A percentile compares a stretch with the other conserved stretches of the same genome.
Evolutionary conservation across 2,888 invertebrate genomes (phyloP).

Genomic region (Antitype chi): DNA sequence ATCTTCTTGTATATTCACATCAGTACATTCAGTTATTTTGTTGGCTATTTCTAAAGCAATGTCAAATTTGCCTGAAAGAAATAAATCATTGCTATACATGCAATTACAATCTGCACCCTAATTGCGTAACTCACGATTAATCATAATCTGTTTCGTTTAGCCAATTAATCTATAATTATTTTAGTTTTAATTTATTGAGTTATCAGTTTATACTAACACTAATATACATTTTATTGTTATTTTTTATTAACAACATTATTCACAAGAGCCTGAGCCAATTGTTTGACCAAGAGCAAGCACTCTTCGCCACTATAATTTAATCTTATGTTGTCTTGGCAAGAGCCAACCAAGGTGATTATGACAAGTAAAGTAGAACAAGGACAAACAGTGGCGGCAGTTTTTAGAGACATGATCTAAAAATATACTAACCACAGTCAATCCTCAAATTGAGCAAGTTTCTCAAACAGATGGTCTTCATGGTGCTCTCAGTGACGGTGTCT

Average conservation of each 20-base stretch:
- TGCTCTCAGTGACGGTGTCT: conserved; percentile 76
- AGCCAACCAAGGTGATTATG: too few species aligned
- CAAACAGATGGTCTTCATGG: conserved; percentile 79
- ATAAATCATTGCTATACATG: neutral
- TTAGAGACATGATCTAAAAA: neutral
- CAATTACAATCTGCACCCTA: neutral
- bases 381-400: neutral
- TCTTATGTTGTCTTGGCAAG: too few species aligned
- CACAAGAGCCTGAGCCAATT: too few species aligned
- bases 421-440: conserved; percentile 87
- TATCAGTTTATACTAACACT: too few species aligned
- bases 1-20: conserved; percentile 74
- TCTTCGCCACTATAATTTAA: neutral
- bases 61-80: conserved; percentile 79
- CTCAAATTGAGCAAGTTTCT: conserved; percentile 83
- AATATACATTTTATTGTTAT: too few species aligned
- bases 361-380: neutral
- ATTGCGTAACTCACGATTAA: too few species aligned
- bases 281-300: neutral
- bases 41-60: conserved; percentile 82
- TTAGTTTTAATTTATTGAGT: too few species aligned
- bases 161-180: too few species aligned
- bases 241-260: too few species aligned
- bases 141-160: too few species aligned
- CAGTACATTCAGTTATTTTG: conserved; percentile 75